These are phyloP conservation scores for Castor canadensis DNA, from an alignment of 2,113 vertebrate species.

Conservation along the genomic window DNA sequence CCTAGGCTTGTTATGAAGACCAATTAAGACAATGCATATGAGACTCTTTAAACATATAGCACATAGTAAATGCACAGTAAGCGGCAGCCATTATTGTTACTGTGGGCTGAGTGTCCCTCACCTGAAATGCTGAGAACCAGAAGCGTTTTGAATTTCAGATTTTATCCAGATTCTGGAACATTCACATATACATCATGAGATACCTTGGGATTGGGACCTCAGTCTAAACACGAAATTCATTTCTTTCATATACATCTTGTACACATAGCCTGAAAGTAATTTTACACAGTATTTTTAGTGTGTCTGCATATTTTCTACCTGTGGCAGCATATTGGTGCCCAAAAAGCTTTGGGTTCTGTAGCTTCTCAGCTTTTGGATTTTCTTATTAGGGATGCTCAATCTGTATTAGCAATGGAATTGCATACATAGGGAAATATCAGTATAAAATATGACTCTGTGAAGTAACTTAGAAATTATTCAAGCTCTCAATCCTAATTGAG, in stretches of 20 bases:
- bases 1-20: not conserved
- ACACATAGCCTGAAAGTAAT: not conserved
- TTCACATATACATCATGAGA: not conserved
- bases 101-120: not conserved
- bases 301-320: not conserved
- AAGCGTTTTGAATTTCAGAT: not conserved
- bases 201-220: not conserved
- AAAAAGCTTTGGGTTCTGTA: not conserved
- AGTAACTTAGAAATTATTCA: not conserved
- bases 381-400: not conserved
- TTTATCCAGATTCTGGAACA: not conserved
- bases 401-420: not conserved
- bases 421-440: not conserved
- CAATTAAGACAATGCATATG: not conserved
- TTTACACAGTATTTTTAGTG: not conserved
- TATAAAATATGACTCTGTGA: not conserved
- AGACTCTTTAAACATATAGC: too few relatives aligned
- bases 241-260: not conserved
- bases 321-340: not conserved
- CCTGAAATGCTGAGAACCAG: not conserved
- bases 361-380: not conserved
- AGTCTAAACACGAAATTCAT: not conserved
- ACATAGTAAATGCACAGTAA: not conserved
- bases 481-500: not conserved
- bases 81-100: not conserved